Base-by-base conservation (phyloP, 2,888 invertebrate species). In the Xestia sexstrigata region DNA sequence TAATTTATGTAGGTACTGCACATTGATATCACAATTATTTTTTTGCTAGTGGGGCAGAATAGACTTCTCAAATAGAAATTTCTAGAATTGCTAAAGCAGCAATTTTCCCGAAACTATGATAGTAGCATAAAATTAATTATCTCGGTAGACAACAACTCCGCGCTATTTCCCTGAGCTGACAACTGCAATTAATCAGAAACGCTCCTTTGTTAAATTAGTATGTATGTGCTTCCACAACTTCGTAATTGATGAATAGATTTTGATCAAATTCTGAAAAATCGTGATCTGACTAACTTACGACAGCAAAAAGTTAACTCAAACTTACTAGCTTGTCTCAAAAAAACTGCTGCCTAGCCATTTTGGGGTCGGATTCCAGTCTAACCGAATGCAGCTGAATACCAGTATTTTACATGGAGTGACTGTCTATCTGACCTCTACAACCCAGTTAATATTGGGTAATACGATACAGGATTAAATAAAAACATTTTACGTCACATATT, bases 121-220 rank as follows among this genome's bases (percentile, higher is more conserved):
- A 42, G n/a, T 60, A 26, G 30, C 30, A n/a, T 49, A 8, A n/a
- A 45, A 66, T 66, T 15, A 67, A 78, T 67, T 68, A 52, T 47
- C 47, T 49, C n/a, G 30, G 42, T 62, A 47, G 23, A 60, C 65
- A 74, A 70, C 58, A 73, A 78, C 39, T n/a, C 55, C 26, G 11
- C 35, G 49, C 26, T 63, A 39, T 80, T 39, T 62, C 58, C 58
- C 45, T 30, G 6, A n/a, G 45, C 20, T 69, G 69, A 79, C 69
- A 60, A 60, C 74, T 66, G 66, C 52, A 20, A 80, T 74, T 70
- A 74, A 80, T 80, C 30, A 74, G 45, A 20, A 66, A 67, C 20
- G 26, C 8, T 45, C 30, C 52, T 39, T 52, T 9, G 30, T 30
- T 49, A 20, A 66, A 60, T 42, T 65, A 30, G 23, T 47, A 35